phyloP scores from a whole-genome alignment of 92 coral and sea anemone genomes.

The Parazoanthus atlanticus region DNA sequence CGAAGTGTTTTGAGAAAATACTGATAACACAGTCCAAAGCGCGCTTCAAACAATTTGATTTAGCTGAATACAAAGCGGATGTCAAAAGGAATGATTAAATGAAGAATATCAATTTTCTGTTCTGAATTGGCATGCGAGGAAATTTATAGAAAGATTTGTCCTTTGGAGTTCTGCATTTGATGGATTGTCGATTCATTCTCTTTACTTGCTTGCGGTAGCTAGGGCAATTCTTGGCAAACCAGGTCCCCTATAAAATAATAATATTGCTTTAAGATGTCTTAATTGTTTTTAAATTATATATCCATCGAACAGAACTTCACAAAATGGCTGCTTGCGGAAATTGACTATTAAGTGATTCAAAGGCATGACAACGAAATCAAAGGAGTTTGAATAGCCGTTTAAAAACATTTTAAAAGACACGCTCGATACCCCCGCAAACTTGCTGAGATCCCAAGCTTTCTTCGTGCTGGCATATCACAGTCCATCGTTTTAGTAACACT shows the following conservation, averaged over 20 bases:
- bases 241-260: constrained; percentile 12
- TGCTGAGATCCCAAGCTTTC: neutral
- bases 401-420: neutral
- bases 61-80: neutral
- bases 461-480: neutral
- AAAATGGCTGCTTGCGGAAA: constrained; percentile 41
- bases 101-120: neutral
- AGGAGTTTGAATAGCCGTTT: constrained; percentile 4
- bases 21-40: neutral
- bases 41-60: constrained; percentile 11
- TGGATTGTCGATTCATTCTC: neutral
- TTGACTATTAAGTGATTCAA: constrained; percentile 9
- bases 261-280: constrained; percentile 34
- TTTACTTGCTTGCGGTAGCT: neutral
- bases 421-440: neutral
- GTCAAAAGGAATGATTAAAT: neutral
- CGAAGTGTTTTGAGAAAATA: neutral
- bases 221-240: neutral
- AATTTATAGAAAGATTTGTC: neutral
- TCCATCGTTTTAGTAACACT: neutral
- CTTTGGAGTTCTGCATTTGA: neutral
- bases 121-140: neutral
- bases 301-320: constrained; percentile 15
- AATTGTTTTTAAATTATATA: constrained; percentile 36
- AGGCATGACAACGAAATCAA: constrained; percentile 3